phyloP scores from a whole-genome alignment of 1,140 invertebrate species.

The Pseudomyrmex gracilis region DNA sequence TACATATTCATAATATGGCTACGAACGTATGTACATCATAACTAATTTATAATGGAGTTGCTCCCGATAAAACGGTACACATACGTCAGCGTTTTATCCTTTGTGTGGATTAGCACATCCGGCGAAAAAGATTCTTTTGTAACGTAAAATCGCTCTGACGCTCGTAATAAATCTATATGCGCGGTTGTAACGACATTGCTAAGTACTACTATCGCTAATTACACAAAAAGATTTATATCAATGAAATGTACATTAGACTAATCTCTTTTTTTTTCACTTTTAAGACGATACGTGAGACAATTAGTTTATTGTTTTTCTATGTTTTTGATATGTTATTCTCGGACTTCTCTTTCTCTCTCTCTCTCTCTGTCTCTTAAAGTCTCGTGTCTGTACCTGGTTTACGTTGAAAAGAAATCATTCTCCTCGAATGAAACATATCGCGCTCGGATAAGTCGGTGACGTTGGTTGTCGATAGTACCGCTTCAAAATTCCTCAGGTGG shows the following conservation, averaged over 20 bases:
- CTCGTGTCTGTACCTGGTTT: neutral
- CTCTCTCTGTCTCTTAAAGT: neutral
- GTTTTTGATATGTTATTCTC: slow-evolving; percentile 16
- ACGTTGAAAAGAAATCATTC: slow-evolving; percentile 7
- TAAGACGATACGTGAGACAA: neutral
- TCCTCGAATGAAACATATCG: slow-evolving; percentile 21
- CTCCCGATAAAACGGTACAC: slow-evolving; percentile 22
- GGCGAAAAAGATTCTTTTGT: neutral
- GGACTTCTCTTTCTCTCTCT: neutral
- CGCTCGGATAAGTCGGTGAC: slow-evolving; percentile 34
- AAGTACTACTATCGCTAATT: neutral
- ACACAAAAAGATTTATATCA: neutral
- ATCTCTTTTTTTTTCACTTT: neutral
- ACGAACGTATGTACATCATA: slow-evolving; percentile 23
- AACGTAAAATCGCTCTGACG: neutral
- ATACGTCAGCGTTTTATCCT: neutral
- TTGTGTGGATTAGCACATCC: slow-evolving; percentile 5
- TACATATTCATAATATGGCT: slow-evolving; percentile 45
- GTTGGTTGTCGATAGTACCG: slow-evolving; percentile 35
- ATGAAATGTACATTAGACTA: neutral
- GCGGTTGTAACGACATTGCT: neutral
- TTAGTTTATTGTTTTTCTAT: neutral
- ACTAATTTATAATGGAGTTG: slow-evolving; percentile 39
- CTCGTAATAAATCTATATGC: neutral
- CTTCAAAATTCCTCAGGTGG: slow-evolving; percentile 48